These are phyloP conservation scores for Drosophila sordidapex DNA, from an alignment of 2,888 invertebrate species.

Conservation along the genomic window DNA sequence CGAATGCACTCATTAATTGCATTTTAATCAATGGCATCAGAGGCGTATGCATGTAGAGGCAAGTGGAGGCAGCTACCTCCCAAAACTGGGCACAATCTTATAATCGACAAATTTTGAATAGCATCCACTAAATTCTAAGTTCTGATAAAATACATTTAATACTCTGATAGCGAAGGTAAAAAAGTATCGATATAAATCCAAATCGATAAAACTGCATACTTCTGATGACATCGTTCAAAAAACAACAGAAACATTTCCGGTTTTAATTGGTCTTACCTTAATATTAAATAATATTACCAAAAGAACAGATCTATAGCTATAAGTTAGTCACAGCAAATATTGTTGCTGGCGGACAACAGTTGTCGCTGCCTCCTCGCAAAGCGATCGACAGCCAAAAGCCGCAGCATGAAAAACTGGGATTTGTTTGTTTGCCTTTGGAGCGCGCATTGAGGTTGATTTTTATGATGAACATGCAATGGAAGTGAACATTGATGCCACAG, in stretches of 20 bases:
- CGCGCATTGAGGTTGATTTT: constrained; percentile 36
- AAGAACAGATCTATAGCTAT: fast-evolving
- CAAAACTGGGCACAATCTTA: no score
- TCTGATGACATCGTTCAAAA: neutral
- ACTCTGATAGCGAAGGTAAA: no score
- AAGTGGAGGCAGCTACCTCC: neutral
- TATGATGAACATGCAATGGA: constrained; percentile 63
- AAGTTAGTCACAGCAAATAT: constrained; percentile 7
- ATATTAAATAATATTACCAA: neutral
- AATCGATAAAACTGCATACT: neutral
- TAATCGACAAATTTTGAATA: neutral
- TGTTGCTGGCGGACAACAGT: constrained; percentile 6
- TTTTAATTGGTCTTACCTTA: neutral
- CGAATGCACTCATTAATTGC: constrained; percentile 25
- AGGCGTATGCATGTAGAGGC: neutral
- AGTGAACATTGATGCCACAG: constrained; percentile 29
- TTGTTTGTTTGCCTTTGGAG: constrained; percentile 35
- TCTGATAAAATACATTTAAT: no score
- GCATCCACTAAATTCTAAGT: no score
- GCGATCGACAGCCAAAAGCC: neutral
- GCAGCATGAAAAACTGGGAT: neutral
- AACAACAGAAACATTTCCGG: neutral
- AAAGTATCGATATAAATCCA: neutral
- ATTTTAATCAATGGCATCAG: constrained; percentile 8
- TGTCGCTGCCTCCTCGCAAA: constrained; percentile 9